Base-by-base conservation (phyloP, 2,797 vertebrate genomes). In the Sylvia borin region DNA sequence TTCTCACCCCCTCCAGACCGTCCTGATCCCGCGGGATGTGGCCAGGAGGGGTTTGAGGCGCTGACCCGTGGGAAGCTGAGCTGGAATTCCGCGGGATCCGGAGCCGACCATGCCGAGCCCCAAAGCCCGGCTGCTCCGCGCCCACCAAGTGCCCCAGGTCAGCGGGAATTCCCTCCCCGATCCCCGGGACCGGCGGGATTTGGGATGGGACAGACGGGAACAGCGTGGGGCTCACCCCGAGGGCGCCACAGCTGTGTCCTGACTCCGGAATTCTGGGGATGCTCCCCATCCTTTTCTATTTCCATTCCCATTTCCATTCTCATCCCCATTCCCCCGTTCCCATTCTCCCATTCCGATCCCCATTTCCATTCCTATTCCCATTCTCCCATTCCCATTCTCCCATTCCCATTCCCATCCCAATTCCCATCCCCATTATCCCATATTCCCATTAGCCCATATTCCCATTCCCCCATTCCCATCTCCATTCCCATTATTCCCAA, bases 111-210 rank as follows among this genome's bases (percentile, higher is more conserved):
- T 99, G 99, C 96, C 98, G 90, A 98, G 98, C 96, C 95, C 98
- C 93, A 98, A 97, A 79, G 73, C 98, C 16, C 98, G 96, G 60
- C 98, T 99, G 95, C 98, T 99, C 95, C 98, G 91, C 88, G 98
- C 98, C 83, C 97, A 99, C 75, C 99, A 99, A 92, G 98, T 99
- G 58, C 99, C 99, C 40, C 98, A 98, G 98, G 99, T 99, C 98
- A 97, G 99, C 3, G 27, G 66, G 58, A 66, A 36, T 67, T n/a
- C 13, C 5, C 11, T 36, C 71, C 90, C 90, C 4, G 7, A 2
- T 9, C 48, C 42, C 0, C 1, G 16, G 57, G 18, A 48, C 36
- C 1, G 2, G 47, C 1, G 27, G 73, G 65, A 3, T 54, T 51
- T 6, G 78, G 85, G 72, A 20, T 26, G 22, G n/a, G 72, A 25